Conservation (phyloP, 2,888 invertebrate genomes). For the Rhogogaster chlorosoma region DNA sequence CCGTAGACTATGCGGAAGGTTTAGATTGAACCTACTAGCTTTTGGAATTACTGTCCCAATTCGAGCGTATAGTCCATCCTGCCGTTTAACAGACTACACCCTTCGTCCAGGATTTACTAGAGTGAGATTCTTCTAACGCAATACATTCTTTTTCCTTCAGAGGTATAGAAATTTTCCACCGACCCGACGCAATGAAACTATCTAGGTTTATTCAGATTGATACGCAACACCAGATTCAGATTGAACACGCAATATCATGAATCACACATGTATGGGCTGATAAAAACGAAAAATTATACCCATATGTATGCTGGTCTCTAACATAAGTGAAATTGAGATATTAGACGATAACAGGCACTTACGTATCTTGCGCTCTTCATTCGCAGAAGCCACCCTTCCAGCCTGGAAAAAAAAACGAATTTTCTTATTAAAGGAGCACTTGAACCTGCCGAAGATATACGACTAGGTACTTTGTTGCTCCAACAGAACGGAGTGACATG, state of each 20-base stretch:
- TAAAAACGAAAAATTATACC: neutral
- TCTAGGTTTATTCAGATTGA: neutral
- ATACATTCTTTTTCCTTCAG: neutral
- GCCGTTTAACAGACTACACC: slow-evolving; percentile 18
- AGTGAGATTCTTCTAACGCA: neutral
- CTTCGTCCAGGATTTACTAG: slow-evolving; percentile 25
- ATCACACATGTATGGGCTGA: neutral
- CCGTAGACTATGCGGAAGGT: slow-evolving; percentile 21
- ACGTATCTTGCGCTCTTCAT: slow-evolving; percentile 7
- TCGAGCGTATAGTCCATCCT: slow-evolving; percentile 16
- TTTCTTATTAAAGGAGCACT: neutral
- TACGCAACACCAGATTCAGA: no score
- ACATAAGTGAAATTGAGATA: neutral
- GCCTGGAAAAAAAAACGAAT: slow-evolving; percentile 12
- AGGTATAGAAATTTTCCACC: neutral
- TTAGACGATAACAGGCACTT: slow-evolving; percentile 2
- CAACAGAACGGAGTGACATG: neutral
- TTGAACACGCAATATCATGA: neutral
- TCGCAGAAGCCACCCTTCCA: neutral
- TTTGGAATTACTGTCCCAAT: slow-evolving; percentile 39
- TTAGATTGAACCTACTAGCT: slow-evolving; percentile 42
- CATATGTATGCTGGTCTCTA: neutral
- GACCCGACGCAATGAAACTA: neutral
- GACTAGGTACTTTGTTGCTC: neutral
- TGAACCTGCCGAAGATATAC: neutral